Evolutionary conservation across 1,140 invertebrate species (phyloP), one percentile per base, ranked within the genome.

Genomic region (Rhysida immarginata): DNA sequence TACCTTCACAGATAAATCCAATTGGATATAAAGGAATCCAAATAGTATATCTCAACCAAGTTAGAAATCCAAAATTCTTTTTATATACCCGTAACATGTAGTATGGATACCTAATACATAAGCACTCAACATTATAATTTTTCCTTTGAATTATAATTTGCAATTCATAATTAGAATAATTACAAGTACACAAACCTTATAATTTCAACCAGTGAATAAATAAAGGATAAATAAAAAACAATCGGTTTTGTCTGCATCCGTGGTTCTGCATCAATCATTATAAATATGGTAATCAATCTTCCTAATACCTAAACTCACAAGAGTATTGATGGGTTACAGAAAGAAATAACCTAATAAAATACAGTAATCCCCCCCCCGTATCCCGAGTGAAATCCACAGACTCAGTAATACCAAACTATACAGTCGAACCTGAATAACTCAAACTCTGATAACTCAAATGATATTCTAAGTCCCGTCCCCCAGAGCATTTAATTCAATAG

Each of bases 11-110:
- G 1, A 92, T 60, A 63, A 94, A 82, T 16, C 90, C 91, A 46
- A 94, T 64, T 0, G 92, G 92, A 70, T 95, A 96, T 0, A 96
- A 72, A 0, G 85, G 81, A 56, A 96, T 91, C 92, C 92, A 96
- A 27, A 91, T 76, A 0, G 86, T 87, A 65, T 96, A 96, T 25
- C 92, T 76, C 0, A 95, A 69, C 92, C 91, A 96, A 0, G 87
- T 94, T n/a, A 96, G 66, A 18, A 88, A 63, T 35, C 77, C 75
- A 50, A 87, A 75, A 58, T 90, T 77, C 26, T 78, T 76, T 27
- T 87, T 81, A 56, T 88, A 77, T 2, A 90, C 68, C 65, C 87
- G 81, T 0, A 81, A 75, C 66, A 95, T 83, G 68, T 96, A 96
- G 69, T 84, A 96, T 16, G 90, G 89, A 75, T 96, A 96, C 61